These are phyloP conservation scores for Eudasyphora cyanicolor DNA, from an alignment of 2,888 invertebrate genomes.

Conservation along the genomic window DNA sequence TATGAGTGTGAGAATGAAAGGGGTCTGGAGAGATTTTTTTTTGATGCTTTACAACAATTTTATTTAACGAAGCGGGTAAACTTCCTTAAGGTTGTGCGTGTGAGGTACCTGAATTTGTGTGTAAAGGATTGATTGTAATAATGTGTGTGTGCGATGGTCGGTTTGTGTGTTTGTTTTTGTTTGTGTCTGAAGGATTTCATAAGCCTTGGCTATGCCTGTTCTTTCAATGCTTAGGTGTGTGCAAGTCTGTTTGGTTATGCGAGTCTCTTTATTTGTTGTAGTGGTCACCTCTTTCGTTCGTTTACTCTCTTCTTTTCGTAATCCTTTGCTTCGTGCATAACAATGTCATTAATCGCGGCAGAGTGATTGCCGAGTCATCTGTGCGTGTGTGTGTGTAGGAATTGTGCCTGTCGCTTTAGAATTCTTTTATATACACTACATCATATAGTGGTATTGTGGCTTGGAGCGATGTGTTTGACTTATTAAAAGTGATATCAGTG, in stretches of 20 bases:
- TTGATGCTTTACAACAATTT: neutral
- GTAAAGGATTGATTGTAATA: constrained; percentile 56
- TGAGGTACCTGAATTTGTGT: neutral
- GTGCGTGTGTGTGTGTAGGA: constrained; percentile 18
- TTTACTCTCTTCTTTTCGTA: neutral
- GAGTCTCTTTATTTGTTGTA: constrained; percentile 52
- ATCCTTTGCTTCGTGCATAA: constrained; percentile 34
- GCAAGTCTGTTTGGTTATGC: constrained; percentile 39
- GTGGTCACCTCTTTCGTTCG: neutral
- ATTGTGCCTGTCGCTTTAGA: no score
- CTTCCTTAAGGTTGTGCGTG: constrained; percentile 55
- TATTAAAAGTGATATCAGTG: no score
- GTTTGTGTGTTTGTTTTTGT: constrained; percentile 39
- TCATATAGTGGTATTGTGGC: no score
- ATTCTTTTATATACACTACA: no score
- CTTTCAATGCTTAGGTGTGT: constrained; percentile 38
- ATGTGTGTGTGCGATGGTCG: constrained; percentile 33
- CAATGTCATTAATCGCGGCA: constrained; percentile 72
- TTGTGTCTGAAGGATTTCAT: constrained; percentile 29
- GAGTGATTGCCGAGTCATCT: neutral
- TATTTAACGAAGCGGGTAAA: constrained; percentile 52
- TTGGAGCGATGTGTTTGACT: no score
- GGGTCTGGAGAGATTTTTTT: neutral
- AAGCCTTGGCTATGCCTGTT: constrained; percentile 34
- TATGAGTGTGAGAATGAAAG: no score